Evolutionary conservation across 2,888 invertebrate genomes (phyloP).

Genomic region (Limnephilus rhombicus): DNA sequence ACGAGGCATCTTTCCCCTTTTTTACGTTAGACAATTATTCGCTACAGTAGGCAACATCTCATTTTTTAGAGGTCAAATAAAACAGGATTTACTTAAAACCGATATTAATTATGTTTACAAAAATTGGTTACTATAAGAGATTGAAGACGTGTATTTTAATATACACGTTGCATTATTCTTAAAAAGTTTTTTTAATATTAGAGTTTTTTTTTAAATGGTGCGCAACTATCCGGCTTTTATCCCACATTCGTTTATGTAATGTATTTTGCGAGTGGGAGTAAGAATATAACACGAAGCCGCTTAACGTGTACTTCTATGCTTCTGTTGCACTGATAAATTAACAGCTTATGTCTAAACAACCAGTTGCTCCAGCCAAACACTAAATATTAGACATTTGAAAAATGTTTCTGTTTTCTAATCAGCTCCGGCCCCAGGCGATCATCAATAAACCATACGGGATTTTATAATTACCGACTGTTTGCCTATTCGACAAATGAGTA

Average conservation of each 20-base stretch:
- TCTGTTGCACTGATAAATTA: constrained; percentile 30
- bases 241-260: background rate
- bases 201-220: too few relatives aligned
- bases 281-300: background rate
- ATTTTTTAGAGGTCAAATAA: too few relatives aligned
- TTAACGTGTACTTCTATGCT: background rate
- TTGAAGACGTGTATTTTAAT: too few relatives aligned
- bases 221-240: too few relatives aligned
- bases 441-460: constrained; percentile 25
- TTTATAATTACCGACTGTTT: constrained; percentile 28
- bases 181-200: too few relatives aligned
- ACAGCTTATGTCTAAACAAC: background rate
- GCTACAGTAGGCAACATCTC: too few relatives aligned
- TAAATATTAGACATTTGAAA: constrained; percentile 34
- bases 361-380: constrained; percentile 27
- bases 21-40: too few relatives aligned
- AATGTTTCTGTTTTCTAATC: constrained; percentile 28
- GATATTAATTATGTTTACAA: too few relatives aligned
- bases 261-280: background rate
- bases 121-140: too few relatives aligned
- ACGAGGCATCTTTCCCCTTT: too few relatives aligned
- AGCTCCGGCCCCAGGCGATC: background rate
- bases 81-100: too few relatives aligned
- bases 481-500: constrained; percentile 1
- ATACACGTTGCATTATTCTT: too few relatives aligned